Evolutionary conservation across 2,113 vertebrate species (phyloP).

Genomic region (Lanius collurio): DNA sequence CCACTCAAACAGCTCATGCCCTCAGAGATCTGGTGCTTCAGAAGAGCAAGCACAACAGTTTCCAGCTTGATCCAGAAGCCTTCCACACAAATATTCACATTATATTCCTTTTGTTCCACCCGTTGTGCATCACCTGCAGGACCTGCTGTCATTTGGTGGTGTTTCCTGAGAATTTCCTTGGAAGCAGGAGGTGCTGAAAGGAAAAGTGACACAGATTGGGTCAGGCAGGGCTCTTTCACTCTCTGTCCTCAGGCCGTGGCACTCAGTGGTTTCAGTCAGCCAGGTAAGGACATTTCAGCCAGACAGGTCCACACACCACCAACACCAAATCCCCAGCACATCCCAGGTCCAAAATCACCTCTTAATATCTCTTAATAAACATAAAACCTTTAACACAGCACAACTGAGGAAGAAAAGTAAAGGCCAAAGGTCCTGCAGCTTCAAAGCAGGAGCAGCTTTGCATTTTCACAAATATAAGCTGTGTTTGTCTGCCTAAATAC

Average conservation of each 20-base stretch:
- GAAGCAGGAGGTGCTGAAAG: background rate
- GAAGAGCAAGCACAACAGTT: background rate
- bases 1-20: background rate
- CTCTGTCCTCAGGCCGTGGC: accelerated
- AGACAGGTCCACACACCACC: background rate
- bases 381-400: background rate
- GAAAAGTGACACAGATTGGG: background rate
- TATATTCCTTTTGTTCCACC: background rate
- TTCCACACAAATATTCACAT: background rate
- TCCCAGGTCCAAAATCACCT: background rate
- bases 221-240: background rate
- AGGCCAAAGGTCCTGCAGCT: background rate
- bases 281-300: background rate
- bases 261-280: background rate
- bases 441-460: background rate
- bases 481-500: background rate
- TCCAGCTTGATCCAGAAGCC: background rate
- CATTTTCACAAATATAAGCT: background rate
- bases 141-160: background rate
- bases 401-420: background rate
- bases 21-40: background rate
- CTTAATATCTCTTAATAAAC: background rate
- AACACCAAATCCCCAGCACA: accelerated
- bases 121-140: background rate
- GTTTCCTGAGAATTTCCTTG: background rate